These are phyloP conservation scores for Hydrozoanthus tunicans DNA, from an alignment of 64 coral and sea anemone species.

Conservation along the genomic window DNA sequence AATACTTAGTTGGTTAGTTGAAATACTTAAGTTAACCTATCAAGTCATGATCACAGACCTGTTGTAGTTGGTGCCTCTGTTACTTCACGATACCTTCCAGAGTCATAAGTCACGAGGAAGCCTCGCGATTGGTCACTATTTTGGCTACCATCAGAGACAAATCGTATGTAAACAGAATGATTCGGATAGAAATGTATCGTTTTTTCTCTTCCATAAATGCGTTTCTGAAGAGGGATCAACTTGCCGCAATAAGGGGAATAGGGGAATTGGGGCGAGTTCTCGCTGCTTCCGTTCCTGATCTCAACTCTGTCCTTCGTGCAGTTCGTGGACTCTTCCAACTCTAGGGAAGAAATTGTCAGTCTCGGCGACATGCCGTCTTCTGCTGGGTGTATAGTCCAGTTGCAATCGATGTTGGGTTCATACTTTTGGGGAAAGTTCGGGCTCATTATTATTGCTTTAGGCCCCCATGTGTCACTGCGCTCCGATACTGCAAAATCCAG, in stretches of 20 bases:
- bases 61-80: background rate
- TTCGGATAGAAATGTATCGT: background rate
- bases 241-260: conserved; percentile 4
- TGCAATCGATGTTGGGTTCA: background rate
- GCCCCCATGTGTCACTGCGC: background rate
- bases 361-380: background rate
- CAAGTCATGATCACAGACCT: background rate
- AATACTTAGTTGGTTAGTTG: background rate
- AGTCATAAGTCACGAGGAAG: background rate
- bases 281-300: conserved; percentile 22
- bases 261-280: background rate
- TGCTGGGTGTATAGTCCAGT: background rate
- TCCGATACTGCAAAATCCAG: no score
- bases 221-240: background rate
- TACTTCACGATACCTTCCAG: background rate
- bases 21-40: background rate
- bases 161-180: conserved; percentile 24
- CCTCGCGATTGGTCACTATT: background rate
- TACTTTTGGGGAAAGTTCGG: conserved; percentile 7
- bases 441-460: conserved; percentile 1
- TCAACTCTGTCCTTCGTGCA: conserved; percentile 15
- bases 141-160: background rate
- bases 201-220: background rate
- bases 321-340: background rate
- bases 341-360: background rate